Evolutionary conservation across 1,140 invertebrate species (phyloP), one percentile per base, ranked within the genome.

Genomic region (Chlorops oryzae): DNA sequence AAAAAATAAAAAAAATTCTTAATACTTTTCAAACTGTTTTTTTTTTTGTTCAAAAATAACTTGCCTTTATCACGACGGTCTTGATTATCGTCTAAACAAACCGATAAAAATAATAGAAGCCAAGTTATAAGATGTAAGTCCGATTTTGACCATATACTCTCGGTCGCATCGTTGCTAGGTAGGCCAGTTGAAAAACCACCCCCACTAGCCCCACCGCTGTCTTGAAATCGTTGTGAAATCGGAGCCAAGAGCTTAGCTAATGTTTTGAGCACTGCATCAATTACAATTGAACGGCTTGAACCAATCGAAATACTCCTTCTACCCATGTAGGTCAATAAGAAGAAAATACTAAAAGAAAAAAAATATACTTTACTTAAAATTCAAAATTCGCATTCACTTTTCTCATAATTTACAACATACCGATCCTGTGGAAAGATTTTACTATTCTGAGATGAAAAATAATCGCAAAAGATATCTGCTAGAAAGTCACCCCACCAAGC

Each of bases 401-500:
- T 24, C 38, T 25, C 6, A 20, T 39, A 9, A 21, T 20, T 20
- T 27, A 27, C 37, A 6, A 46, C 58, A 54, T 69, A 91, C 88
- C 88, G 85, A 68, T 93, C 90, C 63, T 92, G 85, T 23, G 90
- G 86, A 62, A 90, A 89, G 35, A 88, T 83, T 42, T 82, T 78
- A 17, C 81, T 83, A 53, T 90, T 85, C 13, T 84, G 81, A 0
- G 86, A 83, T 2, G 86, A 83, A 66, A 90, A 94, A 41, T 92
- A 80, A 55, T 80, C 78, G 13, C 83, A 80, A 20, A 95, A 77
- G 10, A 85, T 88, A 61, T 86, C 86, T 2, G 88, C 85, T 4
- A 96, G 75, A 62, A 92, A 92, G 50, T 86, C 80, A 12, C 91
- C 91, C 90, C 90, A 95, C 88, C 89, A 95, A 1, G 79, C 76